Base-by-base conservation (phyloP, 2,797 vertebrate genomes). In the Iguana delicatissima region DNA sequence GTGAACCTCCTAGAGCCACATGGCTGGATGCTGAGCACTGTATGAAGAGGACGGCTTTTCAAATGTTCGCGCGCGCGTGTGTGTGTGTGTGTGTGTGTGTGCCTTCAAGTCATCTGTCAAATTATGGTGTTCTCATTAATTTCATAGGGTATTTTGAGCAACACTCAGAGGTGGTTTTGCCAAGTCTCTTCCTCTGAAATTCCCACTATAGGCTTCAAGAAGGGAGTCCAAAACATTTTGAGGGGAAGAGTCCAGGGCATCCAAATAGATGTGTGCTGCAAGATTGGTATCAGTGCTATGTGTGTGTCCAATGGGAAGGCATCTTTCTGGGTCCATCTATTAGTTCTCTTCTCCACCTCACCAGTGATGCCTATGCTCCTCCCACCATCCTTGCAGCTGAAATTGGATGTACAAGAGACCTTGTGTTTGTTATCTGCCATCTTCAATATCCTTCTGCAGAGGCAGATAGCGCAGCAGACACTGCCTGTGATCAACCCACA, bases 401-500 rank as follows among this genome's bases (percentile, higher is more conserved):
- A 50, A 85, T 67, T 67, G 46, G 73, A 24, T 9, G 35, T 64
- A 62, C 83, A 72, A 64, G 26, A 62, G 20, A 42, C 57, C 76
- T 76, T 64, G 69, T 7, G 12, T 73, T 69, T 50, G 35, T 52
- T 89, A 89, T 85, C 69, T 91, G 84, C 42, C 26, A 89, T 91
- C 84, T 86, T 86, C 73, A 89, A 86, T 85, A 91, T 82, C 84
- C 84, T 80, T 52, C 84, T n/a, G 26, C 69, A 76, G 57, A 89
- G 50, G 72, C 80, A 76, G 77, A 82, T 89, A 89, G 32, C 12
- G 16, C 6, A 16, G 69, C n/a, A 24, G 5, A 57, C 24, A 6
- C 76, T 38, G 55, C 50, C 74, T 80, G 13, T 69, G 32, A 76
- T 67, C 55, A 64, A 57, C 46, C n/a, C 22, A 13, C 35, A 76